A percentile compares a stretch with the other conserved stretches of the same genome.
phyloP scores from a whole-genome alignment of 2,888 invertebrate species.

The Nematopogon swammerdamellus region DNA sequence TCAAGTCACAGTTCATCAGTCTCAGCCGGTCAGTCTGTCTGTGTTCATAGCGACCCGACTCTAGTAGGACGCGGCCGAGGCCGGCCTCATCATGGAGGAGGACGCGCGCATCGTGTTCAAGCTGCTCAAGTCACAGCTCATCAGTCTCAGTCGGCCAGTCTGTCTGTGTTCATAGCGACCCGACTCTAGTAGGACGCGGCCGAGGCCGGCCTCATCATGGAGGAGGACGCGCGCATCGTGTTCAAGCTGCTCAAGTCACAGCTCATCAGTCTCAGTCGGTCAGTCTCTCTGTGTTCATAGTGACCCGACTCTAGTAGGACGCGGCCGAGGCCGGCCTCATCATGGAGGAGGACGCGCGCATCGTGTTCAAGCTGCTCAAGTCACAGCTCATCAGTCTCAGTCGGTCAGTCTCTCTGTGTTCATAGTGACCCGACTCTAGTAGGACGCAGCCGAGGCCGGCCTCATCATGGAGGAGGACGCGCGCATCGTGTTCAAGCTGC shows the following conservation, averaged over 20 bases:
- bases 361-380: constrained; percentile 87
- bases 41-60: constrained; percentile 85
- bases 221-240: constrained; percentile 91
- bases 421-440: too few species aligned
- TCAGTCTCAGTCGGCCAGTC: constrained; percentile 60
- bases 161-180: constrained; percentile 74
- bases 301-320: constrained; percentile 74
- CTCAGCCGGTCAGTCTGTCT: constrained; percentile 51
- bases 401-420: too few species aligned
- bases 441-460: constrained; percentile 93
- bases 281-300: constrained; percentile 60
- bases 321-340: constrained; percentile 96
- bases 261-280: constrained; percentile 68
- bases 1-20: constrained; percentile 83
- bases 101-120: constrained; percentile 90
- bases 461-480: constrained; percentile 89
- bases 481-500: constrained; percentile 76
- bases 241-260: constrained; percentile 89
- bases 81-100: constrained; percentile 92
- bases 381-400: constrained; percentile 77
- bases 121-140: constrained; percentile 85
- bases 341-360: constrained; percentile 91
- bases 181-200: constrained; percentile 81
- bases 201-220: constrained; percentile 90
- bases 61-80: constrained; percentile 82